These are phyloP conservation scores for Microtus pennsylvanicus DNA, from an alignment of 2,113 vertebrate species.

Conservation along the genomic window DNA sequence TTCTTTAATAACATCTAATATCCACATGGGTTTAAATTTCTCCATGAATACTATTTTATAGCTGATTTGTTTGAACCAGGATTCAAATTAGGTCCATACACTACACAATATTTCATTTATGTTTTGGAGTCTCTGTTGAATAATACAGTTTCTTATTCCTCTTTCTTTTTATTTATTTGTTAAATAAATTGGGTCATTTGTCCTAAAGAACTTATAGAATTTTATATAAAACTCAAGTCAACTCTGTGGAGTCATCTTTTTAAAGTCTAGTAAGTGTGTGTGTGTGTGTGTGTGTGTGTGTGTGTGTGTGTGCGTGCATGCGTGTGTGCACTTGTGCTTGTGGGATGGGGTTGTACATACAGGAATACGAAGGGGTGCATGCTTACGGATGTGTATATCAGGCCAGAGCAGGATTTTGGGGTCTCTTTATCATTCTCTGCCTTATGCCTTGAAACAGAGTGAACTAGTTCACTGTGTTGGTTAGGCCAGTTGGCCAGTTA, in stretches of 20 bases:
- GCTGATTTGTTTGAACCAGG: conserved; percentile 22
- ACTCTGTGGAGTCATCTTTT: not conserved
- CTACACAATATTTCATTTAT: not conserved
- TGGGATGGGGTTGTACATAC: too few relatives aligned
- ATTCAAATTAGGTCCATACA: not conserved
- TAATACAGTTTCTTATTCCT: not conserved
- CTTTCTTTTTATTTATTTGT: conserved; percentile 14
- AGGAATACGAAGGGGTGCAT: not conserved
- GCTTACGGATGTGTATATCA: not conserved
- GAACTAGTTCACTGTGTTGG: not conserved
- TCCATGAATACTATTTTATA: not conserved
- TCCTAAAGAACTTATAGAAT: conserved; percentile 15
- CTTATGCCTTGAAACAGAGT: not conserved
- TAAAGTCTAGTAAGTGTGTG: not conserved
- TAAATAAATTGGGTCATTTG: conserved; percentile 4
- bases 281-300: not conserved
- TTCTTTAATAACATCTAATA: conserved; percentile 21
- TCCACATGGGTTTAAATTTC: not conserved
- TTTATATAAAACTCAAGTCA: not conserved
- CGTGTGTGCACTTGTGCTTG: not conserved
- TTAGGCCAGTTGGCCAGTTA: not conserved
- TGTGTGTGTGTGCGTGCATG: not conserved
- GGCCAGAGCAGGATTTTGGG: not conserved
- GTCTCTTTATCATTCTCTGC: too few relatives aligned
- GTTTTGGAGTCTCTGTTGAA: not conserved